Evolutionary conservation across 2,797 vertebrate genomes (phyloP), one percentile per base, ranked within the genome.

Genomic region (Jordanella pulchra): DNA sequence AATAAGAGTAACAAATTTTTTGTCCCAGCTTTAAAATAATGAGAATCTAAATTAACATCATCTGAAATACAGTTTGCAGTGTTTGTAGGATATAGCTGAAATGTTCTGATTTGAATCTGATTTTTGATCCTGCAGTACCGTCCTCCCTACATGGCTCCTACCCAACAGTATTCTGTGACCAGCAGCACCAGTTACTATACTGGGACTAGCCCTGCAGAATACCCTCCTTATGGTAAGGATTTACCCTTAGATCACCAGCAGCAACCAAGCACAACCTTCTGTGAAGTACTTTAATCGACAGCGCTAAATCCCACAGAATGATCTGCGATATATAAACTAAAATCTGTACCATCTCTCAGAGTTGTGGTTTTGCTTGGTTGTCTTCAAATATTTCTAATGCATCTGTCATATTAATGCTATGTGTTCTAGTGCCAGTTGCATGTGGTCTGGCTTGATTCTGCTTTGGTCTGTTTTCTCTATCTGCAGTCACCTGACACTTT

Each of bases 111-210:
- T 47, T 45, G 35, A 15, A 51, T 76, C 50, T 72, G 65, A 32
- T 44, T 75, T 76, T 51, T 87, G 42, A 69, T 55, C 77, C 69
- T 83, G 17, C 84, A 95, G 93, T 95, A 94, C 86, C 97, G 97
- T 75, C 69, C 95, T 69, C 95, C 94, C 0, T 99, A 97, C 23
- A 97, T 99, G 78, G 91, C 96, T 86, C 95, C 95, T 0, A 95
- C 96, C 72, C 97, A 97, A 85, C 97, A 97, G 94, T 99, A 97
- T 90, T 93, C 96, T 11, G 97, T 99, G 87, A 94, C 96, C 78
- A 95, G 94, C 0, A 94, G 96, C 5, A 95, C 97, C 75, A 90
- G 96, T 84, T 99, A 96, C 94, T 99, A 96, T 81, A 91, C 96
- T 21, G 96, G 96, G 94, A 96, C 96, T 75, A 97, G 94, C 92